Conservation (phyloP, 2,113 vertebrate genomes). For the Carlito syrichta region DNA sequence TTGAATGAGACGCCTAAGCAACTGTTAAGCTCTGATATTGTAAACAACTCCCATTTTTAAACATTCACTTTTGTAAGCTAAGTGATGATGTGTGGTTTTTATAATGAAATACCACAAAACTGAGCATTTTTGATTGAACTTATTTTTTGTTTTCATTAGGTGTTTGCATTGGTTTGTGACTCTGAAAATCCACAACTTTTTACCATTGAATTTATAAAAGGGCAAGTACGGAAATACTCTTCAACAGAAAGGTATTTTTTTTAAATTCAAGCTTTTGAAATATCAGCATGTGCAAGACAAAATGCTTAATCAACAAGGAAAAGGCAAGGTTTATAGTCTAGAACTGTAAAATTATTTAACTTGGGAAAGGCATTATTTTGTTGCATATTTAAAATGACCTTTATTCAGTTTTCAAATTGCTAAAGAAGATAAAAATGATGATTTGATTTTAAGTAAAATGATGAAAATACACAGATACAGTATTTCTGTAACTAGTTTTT, state of each 20-base stretch:
- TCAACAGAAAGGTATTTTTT: conserved; percentile 95
- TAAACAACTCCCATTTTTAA: conserved; percentile 38
- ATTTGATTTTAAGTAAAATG: conserved; percentile 16
- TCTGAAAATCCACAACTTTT: conserved; percentile 97
- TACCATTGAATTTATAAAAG: conserved; percentile 97
- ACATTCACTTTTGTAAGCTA: conserved; percentile 5
- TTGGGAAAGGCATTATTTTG: neutral
- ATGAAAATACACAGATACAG: conserved; percentile 15
- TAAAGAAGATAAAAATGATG: neutral
- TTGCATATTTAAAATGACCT: conserved; percentile 1
- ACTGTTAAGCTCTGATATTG: conserved; percentile 15
- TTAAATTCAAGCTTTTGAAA: neutral
- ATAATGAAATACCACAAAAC: neutral
- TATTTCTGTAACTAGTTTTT: conserved; percentile 5
- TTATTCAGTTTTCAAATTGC: neutral
- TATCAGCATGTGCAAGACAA: neutral
- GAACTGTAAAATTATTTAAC: conserved; percentile 3
- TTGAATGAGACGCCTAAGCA: neutral
- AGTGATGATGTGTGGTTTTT: neutral
- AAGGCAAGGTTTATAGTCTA: neutral
- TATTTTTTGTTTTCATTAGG: conserved; percentile 80
- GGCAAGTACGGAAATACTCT: conserved; percentile 95
- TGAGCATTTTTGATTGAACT: conserved; percentile 12
- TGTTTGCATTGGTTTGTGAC: conserved; percentile 97
- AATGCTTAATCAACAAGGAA: neutral